Evolutionary conservation across 2,888 invertebrate genomes (phyloP).

Genomic region (Malacosoma neustria): DNA sequence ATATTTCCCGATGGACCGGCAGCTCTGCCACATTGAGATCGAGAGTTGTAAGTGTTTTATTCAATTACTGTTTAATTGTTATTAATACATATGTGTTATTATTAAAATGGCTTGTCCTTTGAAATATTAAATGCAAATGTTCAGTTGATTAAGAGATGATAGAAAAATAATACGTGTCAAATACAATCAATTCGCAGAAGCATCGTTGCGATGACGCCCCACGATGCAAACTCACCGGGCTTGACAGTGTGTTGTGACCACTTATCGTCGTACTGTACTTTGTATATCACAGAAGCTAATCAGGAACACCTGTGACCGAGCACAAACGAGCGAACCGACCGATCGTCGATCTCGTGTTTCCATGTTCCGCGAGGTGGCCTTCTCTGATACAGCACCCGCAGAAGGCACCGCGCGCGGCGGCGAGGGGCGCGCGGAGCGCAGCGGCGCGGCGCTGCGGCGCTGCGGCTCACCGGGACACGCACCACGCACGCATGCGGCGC

Average conservation of each 20-base stretch:
- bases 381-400: constrained; percentile 14
- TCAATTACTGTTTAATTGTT: background rate
- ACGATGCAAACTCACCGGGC: constrained; percentile 17
- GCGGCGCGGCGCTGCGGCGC: constrained; percentile 15
- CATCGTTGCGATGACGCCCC: constrained; percentile 14
- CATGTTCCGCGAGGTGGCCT: constrained; percentile 10
- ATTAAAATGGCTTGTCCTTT: background rate
- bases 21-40: constrained; percentile 93
- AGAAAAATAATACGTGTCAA: constrained; percentile 31
- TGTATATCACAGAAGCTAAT: constrained; percentile 17
- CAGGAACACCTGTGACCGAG: constrained; percentile 6
- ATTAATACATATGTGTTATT: background rate
- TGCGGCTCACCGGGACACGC: background rate
- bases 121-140: constrained; percentile 1
- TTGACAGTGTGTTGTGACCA: constrained; percentile 7
- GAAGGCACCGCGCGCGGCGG: constrained; percentile 28
- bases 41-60: constrained; percentile 92
- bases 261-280: constrained; percentile 2
- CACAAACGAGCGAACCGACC: constrained; percentile 15
- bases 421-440: constrained; percentile 10
- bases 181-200: constrained; percentile 8
- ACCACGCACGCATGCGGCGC: constrained; percentile 2
- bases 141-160: constrained; percentile 24
- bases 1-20: constrained; percentile 95
- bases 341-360: constrained; percentile 10